These are phyloP conservation scores for Tauraco hartlaubi DNA, from an alignment of 2,797 vertebrate species.

Conservation along the genomic window DNA sequence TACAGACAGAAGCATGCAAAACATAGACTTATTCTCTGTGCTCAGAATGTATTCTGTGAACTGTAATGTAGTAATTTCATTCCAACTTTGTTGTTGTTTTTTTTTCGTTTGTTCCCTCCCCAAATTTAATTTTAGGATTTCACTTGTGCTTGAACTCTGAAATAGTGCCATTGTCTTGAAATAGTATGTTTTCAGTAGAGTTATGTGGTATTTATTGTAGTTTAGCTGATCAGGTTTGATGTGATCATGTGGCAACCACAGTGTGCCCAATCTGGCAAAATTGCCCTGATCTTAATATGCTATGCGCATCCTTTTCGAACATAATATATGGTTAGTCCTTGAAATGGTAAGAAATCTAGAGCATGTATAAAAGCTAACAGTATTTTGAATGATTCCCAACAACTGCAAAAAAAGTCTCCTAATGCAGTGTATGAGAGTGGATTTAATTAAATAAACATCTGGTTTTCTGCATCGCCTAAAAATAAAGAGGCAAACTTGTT, in stretches of 20 bases:
- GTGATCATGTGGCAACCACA: neutral
- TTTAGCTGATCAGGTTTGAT: neutral
- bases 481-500: conserved; percentile 67
- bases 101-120: accelerated
- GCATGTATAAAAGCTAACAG: conserved; percentile 4
- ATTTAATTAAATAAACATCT: conserved; percentile 82
- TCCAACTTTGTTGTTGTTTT: neutral
- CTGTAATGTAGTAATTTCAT: neutral
- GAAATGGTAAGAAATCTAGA: conserved; percentile 9
- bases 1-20: neutral
- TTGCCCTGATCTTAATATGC: neutral
- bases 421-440: conserved; percentile 52
- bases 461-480: conserved; percentile 51
- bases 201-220: neutral
- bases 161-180: neutral
- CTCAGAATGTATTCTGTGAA: neutral
- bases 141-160: neutral
- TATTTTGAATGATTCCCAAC: conserved; percentile 46
- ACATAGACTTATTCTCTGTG: neutral
- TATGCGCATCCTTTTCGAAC: neutral
- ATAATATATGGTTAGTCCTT: neutral
- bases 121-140: neutral
- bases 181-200: neutral
- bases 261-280: neutral
- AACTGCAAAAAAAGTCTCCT: neutral